phyloP scores from a whole-genome alignment of 2,797 vertebrate genomes.

The Sebastes iracundus region DNA sequence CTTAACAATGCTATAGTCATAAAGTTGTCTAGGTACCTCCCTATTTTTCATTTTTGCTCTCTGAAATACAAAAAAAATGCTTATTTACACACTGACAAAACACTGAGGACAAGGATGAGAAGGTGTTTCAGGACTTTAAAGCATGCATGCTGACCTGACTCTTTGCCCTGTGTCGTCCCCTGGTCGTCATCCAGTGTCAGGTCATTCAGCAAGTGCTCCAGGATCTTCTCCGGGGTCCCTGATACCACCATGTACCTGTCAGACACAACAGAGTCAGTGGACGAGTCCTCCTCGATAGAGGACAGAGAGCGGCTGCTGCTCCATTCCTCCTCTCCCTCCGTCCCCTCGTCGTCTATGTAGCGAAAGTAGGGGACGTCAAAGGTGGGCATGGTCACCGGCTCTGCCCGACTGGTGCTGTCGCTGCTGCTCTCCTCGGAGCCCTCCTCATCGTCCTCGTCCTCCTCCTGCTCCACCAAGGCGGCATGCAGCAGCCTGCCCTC shows the following conservation, averaged over 20 bases:
- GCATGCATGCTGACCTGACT: slow-evolving; percentile 84
- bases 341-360: slow-evolving; percentile 97
- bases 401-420: slow-evolving; percentile 77
- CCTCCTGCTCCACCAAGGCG: slow-evolving; percentile 85
- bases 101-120: not conserved
- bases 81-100: not conserved
- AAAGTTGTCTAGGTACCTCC: not conserved
- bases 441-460: slow-evolving; percentile 79
- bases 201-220: slow-evolving; percentile 93
- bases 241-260: slow-evolving; percentile 95
- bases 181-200: slow-evolving; percentile 89
- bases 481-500: slow-evolving; percentile 77
- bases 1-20: not conserved
- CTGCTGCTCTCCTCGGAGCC: slow-evolving; percentile 73
- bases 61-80: not conserved
- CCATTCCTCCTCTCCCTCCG: slow-evolving; percentile 91
- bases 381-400: slow-evolving; percentile 88
- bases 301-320: slow-evolving; percentile 96
- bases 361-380: slow-evolving; percentile 99
- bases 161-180: slow-evolving; percentile 80
- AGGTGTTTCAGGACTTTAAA: not conserved
- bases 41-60: not conserved
- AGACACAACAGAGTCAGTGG: slow-evolving; percentile 89
- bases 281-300: slow-evolving; percentile 93
- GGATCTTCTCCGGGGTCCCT: slow-evolving; percentile 94